Evolutionary conservation across 2,888 invertebrate genomes (phyloP).

Genomic region (Cantharis lateralis): DNA sequence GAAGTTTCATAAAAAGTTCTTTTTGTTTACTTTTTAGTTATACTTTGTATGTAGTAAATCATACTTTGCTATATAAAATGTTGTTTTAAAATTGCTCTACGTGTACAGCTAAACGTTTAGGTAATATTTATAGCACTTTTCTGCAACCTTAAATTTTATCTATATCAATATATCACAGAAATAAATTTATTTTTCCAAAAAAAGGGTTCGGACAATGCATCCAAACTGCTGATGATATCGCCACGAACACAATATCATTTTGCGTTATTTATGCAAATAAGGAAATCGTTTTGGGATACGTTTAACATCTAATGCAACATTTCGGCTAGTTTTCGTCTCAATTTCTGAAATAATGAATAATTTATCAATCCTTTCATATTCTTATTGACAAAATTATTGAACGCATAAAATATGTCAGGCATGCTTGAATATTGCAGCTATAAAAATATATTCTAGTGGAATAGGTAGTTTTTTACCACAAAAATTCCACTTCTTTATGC

Average conservation of each 20-base stretch:
- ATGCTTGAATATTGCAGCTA: background rate
- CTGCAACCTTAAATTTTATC: conserved; percentile 26
- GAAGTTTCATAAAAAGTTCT: conserved; percentile 12
- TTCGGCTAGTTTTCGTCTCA: background rate
- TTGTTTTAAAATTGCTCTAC: conserved; percentile 41
- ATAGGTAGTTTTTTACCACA: background rate
- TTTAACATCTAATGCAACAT: background rate
- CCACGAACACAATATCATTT: conserved; percentile 10
- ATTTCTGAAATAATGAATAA: conserved; percentile 9
- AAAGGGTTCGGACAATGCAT: conserved; percentile 8
- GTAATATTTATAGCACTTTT: conserved; percentile 38
- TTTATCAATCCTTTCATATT: conserved; percentile 8
- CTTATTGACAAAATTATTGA: conserved; percentile 12
- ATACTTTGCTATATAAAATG: conserved; percentile 38
- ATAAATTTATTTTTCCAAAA: conserved; percentile 30
- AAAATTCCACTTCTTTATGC: background rate
- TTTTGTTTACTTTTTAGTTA: conserved; percentile 24
- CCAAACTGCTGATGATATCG: conserved; percentile 3
- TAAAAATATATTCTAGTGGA: background rate
- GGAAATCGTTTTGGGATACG: conserved; percentile 4
- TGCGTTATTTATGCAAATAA: conserved; percentile 17
- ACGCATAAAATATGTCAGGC: conserved; percentile 3
- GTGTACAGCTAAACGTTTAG: conserved; percentile 37
- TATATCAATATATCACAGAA: conserved; percentile 14
- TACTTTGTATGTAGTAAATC: conserved; percentile 37